Evolutionary conservation across 2,797 vertebrate species (phyloP), one percentile per base, ranked within the genome.

Genomic region (Micropoecilia bifurca): DNA sequence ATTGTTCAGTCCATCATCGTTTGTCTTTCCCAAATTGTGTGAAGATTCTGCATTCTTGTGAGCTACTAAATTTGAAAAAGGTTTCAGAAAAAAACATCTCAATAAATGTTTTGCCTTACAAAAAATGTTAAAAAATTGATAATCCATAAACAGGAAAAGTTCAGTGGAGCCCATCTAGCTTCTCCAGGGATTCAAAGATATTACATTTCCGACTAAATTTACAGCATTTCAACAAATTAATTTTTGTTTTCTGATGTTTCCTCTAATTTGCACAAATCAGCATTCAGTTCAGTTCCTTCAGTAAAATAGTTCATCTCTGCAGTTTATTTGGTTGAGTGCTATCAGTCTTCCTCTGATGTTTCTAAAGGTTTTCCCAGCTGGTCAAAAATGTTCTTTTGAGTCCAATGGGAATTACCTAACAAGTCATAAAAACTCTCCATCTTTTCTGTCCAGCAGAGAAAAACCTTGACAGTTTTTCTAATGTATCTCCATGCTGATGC

Each of bases 381-480:
- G 14, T 45, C 41, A 45, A 71, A 71, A 71, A 6, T 16, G 13
- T 46, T 25, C 6, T 46, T 46, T 71, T 71, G 45, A 71, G 45
- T 45, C 41, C 4, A 28, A 7, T 14, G 25, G 5, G 12, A 18
- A n/a, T n/a, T 6, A 71, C 12, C 13, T 45, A 43, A 16, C 39
- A 68, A 41, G 63, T 6, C 22, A 43, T 13, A 28, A 45, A 71
- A 71, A 71, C 12, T 71, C 10, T 43, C 18, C 18, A 68, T 41
- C 25, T 71, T 69, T 43, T 33, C 57, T 10, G 8, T 30, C 20
- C 4, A 61, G 57, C 18, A 77, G 55, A 85, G 39, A 83, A 81
- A 75, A 61, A 73, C 59, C 10, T 63, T 66, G 55, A 73, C 78
- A 84, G 79, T 22, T 79, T 57, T 69, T 18, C 41, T 69, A 25